Base-by-base conservation (phyloP, 2,113 vertebrate species). In the Trematocara unimaculatum region DNA sequence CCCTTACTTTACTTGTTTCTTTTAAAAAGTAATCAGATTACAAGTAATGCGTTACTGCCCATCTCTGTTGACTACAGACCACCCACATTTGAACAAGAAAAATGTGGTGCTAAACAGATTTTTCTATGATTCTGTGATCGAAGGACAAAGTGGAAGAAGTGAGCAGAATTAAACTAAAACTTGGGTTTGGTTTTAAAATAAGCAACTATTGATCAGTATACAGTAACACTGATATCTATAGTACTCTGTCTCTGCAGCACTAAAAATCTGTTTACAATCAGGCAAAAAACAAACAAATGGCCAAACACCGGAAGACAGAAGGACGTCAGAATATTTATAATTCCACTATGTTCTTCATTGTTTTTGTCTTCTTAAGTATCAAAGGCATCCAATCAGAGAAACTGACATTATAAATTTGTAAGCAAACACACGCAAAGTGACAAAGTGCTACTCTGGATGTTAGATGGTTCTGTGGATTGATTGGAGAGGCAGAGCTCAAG, bases 401-500 rank as follows among this genome's bases (percentile, higher is more conserved):
- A 53, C 6, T 13, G n/a, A 79, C 29, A 74, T 20, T 54, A 45
- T 60, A 26, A 15, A 8, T 55, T 29, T 81, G 26, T 74, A 85
- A 64, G n/a, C 51, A 35, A 78, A 85, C 70, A 74, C 82, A 74
- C 23, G 72, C 11, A 33, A 7, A 53, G 40, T 79, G 79, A 81
- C 62, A 79, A 72, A 60, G 42, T 53, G 87, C 23, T 20, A 23
- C 33, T 89, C 18, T 80, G 18, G 20, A 47, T 88, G 81, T 80
- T 20, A 53, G 49, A 85, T 55, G 70, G 42, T 79, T 53, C 84
- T 82, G 85, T 38, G 49, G 78, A 80, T 53, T 85, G 88, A 87
- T 87, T 35, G 81, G 85, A 53, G 80, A 84, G 72, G 81, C 84
- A 56, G 78, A 81, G 79, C 51, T 54, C 15, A 82, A 89, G 84